Percentiles rank a stretch among this genome's conserved stretches.
phyloP scores from a whole-genome alignment of 1,140 invertebrate species.

The Caenorhabditis brenneri region DNA sequence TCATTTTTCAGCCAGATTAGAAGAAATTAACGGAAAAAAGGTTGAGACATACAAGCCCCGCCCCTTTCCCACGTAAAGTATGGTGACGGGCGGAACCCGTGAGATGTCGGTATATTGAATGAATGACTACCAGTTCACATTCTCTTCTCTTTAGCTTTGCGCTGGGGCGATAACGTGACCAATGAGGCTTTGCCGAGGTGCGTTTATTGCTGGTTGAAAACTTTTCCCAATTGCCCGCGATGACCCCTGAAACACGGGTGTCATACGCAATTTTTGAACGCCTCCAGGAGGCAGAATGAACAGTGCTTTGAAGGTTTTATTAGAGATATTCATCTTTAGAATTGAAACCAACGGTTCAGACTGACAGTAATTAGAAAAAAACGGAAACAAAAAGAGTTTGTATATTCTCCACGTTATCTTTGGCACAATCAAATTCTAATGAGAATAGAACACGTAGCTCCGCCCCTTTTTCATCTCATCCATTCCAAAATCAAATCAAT shows the following conservation, averaged over 20 bases:
- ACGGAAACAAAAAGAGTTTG: no score
- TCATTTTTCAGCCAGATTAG: not conserved
- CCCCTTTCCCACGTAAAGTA: not conserved
- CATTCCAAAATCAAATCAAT: no score
- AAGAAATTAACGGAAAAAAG: no score
- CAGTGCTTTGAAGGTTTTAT: not conserved
- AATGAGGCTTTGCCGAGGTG: conserved; percentile 64
- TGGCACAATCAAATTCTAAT: no score
- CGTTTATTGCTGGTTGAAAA: conserved; percentile 70
- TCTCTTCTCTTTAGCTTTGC: conserved; percentile 23
- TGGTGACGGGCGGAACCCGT: not conserved
- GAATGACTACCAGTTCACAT: not conserved
- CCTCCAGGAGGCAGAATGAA: conserved; percentile 14
- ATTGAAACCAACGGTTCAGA: no score
- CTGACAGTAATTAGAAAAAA: no score
- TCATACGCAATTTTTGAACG: conserved; percentile 41
- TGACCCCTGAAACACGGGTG: conserved; percentile 42
- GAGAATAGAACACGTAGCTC: no score
- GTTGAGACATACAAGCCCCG: not conserved
- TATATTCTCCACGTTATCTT: no score
- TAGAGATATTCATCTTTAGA: no score
- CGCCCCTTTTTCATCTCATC: no score
- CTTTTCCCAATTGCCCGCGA: conserved; percentile 62
- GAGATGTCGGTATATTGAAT: not conserved
- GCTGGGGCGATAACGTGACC: conserved; percentile 63